These are phyloP conservation scores for Squalus acanthias DNA, from an alignment of 2,797 vertebrate species.

Conservation along the genomic window DNA sequence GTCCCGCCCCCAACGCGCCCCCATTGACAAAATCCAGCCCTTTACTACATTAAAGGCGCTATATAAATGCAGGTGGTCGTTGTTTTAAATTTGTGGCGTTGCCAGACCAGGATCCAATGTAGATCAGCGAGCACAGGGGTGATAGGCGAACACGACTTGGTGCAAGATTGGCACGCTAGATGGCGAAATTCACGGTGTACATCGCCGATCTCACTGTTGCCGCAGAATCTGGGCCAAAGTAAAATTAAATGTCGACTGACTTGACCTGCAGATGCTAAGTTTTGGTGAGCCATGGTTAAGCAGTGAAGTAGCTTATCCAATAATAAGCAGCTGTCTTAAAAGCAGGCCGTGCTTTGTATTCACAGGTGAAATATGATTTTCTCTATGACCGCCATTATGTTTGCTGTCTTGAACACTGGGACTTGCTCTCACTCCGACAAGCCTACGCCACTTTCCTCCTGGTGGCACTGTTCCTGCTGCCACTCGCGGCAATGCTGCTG, in stretches of 20 bases:
- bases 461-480: constrained; percentile 74
- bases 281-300: background rate
- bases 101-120: background rate
- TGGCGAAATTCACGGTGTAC: background rate
- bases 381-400: constrained; percentile 71
- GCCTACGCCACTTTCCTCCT: constrained; percentile 73
- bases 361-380: constrained; percentile 76
- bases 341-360: background rate
- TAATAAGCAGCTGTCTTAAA: background rate
- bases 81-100: background rate
- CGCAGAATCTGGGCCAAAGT: background rate
- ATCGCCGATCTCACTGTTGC: background rate
- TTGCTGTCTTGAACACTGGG: constrained; percentile 73
- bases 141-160: background rate
- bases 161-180: background rate
- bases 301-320: background rate
- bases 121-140: background rate
- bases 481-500: constrained; percentile 66
- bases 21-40: too few species aligned
- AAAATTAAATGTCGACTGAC: background rate
- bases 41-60: too few species aligned
- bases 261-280: background rate
- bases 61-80: background rate
- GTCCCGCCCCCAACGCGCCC: too few species aligned
- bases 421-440: constrained; percentile 57